Conservation (phyloP, 2,113 vertebrate genomes). For the Proteles cristata region DNA sequence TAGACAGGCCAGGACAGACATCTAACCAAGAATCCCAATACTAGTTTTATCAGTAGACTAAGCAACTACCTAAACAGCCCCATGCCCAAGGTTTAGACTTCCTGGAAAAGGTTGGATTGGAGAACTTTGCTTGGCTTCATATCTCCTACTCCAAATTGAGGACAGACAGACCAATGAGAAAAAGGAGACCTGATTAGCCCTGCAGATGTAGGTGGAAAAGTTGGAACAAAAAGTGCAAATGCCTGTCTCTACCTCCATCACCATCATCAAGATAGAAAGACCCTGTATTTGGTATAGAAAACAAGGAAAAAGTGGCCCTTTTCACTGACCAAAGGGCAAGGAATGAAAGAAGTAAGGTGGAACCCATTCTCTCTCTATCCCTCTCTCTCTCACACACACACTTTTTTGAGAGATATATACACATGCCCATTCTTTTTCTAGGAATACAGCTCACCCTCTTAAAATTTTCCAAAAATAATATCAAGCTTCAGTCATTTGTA, state of each 20-base stretch:
- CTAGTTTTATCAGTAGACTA: background rate
- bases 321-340: background rate
- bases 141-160: background rate
- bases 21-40: background rate
- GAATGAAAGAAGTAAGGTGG: background rate
- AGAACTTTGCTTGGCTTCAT: background rate
- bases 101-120: background rate
- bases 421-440: background rate
- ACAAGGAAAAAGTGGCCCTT: background rate
- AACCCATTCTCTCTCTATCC: background rate
- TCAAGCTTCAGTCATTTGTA: background rate
- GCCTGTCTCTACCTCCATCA: background rate
- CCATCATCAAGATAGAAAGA: background rate
- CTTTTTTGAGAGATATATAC: background rate
- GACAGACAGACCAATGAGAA: background rate
- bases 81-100: background rate
- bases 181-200: background rate
- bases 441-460: background rate
- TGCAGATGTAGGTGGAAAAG: background rate
- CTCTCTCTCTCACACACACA: too few relatives aligned
- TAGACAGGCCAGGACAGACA: background rate
- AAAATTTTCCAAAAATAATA: background rate
- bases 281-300: background rate
- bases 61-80: background rate
- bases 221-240: slow-evolving; percentile 24